These are phyloP conservation scores for Sebastes steindachneri DNA, from an alignment of 2,797 vertebrate genomes.

Conservation along the genomic window DNA sequence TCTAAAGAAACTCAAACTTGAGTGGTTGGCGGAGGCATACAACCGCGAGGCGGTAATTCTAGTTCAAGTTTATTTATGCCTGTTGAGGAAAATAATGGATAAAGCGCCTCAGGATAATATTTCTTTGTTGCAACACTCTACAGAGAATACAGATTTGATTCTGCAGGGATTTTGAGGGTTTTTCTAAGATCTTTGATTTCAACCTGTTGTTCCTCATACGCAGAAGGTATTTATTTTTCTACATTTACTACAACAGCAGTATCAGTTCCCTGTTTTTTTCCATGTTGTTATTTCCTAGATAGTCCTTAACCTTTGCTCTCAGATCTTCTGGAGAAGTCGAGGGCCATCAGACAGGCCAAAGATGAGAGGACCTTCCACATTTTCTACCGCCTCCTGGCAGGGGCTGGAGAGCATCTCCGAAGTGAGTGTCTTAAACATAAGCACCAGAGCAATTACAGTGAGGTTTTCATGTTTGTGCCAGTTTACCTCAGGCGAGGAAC, in stretches of 20 bases:
- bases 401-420: slow-evolving; percentile 94
- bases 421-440: slow-evolving; percentile 84
- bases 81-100: not conserved
- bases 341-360: slow-evolving; percentile 97
- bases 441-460: not conserved
- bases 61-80: slow-evolving; percentile 15
- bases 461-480: not conserved
- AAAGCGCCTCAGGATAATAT: not conserved
- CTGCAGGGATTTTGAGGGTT: not conserved
- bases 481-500: not conserved
- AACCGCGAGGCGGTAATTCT: too few species aligned
- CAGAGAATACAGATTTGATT: not conserved
- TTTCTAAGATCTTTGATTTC: not conserved
- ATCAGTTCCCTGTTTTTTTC: not conserved
- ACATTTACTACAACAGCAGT: not conserved
- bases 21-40: too few species aligned
- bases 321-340: slow-evolving; percentile 98
- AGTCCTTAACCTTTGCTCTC: slow-evolving; percentile 81
- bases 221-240: not conserved
- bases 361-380: slow-evolving; percentile 98
- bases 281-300: not conserved
- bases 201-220: not conserved
- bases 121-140: not conserved
- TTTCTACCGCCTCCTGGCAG: slow-evolving; percentile 95
- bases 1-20: not conserved